Evolutionary conservation across 2,113 vertebrate species (phyloP).

Genomic region (Paramisgurnus dabryanus): DNA sequence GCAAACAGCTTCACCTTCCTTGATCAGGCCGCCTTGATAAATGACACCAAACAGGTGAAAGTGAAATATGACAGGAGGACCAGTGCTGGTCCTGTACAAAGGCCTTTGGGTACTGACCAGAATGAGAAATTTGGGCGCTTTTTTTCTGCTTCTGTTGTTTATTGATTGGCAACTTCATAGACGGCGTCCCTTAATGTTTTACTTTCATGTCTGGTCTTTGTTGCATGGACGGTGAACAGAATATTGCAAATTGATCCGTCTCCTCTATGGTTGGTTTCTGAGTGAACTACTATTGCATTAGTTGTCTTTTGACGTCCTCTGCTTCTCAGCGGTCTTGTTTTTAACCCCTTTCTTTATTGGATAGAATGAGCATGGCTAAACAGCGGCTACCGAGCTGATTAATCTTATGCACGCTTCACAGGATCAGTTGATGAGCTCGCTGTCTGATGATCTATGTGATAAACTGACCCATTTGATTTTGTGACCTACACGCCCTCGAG

Average conservation of each 20-base stretch:
- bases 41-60: slow-evolving; percentile 71
- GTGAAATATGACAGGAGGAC: slow-evolving; percentile 68
- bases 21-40: slow-evolving; percentile 65
- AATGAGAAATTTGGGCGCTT: slow-evolving; percentile 71
- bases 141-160: slow-evolving; percentile 83
- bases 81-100: slow-evolving; percentile 61
- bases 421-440: slow-evolving; percentile 82
- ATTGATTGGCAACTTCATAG: slow-evolving; percentile 94
- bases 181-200: slow-evolving; percentile 87
- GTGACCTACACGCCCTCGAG: slow-evolving; percentile 75
- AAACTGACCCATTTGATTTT: slow-evolving; percentile 89
- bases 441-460: slow-evolving; percentile 89
- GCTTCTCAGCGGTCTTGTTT: slow-evolving; percentile 67
- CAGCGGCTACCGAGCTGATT: slow-evolving; percentile 81
- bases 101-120: slow-evolving; percentile 68
- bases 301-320: slow-evolving; percentile 63
- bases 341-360: slow-evolving; percentile 65
- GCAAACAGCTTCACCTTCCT: slow-evolving; percentile 70
- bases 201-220: slow-evolving; percentile 95
- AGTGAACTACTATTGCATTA: slow-evolving; percentile 79
- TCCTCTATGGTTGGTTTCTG: slow-evolving; percentile 76
- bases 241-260: slow-evolving; percentile 98
- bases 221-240: slow-evolving; percentile 79
- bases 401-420: slow-evolving; percentile 78
- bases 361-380: slow-evolving; percentile 86